phyloP scores from a whole-genome alignment of 2,888 invertebrate genomes.

The Callyntrura sp. region DNA sequence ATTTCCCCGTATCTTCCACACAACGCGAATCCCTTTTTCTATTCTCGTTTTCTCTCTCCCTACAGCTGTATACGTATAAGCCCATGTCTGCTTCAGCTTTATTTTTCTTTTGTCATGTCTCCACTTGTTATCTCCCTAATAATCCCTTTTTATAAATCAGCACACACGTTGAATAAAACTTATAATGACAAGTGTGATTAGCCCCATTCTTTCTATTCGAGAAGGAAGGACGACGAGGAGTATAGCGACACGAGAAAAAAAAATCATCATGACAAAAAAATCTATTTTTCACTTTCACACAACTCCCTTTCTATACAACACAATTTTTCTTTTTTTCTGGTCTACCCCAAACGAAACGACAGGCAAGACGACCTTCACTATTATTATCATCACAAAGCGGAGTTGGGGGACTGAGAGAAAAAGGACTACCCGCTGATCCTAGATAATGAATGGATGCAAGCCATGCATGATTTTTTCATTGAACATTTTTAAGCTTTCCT shows the following conservation, averaged over 20 bases:
- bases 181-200: conserved; percentile 79
- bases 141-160: conserved; percentile 69
- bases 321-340: conserved; percentile 8
- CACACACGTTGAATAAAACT: conserved; percentile 61
- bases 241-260: conserved; percentile 43
- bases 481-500: conserved; percentile 14
- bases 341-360: not conserved
- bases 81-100: not conserved
- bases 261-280: conserved; percentile 69
- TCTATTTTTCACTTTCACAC: conserved; percentile 71
- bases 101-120: not conserved
- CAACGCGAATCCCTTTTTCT: no score
- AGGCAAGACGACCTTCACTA: conserved; percentile 68
- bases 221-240: conserved; percentile 8
- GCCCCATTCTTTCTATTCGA: conserved; percentile 63
- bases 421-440: conserved; percentile 68
- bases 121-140: conserved; percentile 68
- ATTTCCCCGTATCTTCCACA: not conserved
- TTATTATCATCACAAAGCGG: conserved; percentile 42
- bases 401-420: not conserved
- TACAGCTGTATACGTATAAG: not conserved
- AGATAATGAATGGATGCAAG: conserved; percentile 66
- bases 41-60: no score
- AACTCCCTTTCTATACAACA: not conserved
- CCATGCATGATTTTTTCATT: conserved; percentile 45